A percentile compares a stretch with the other conserved stretches of the same genome.
Evolutionary conservation across 2,113 vertebrate species (phyloP).

Genomic region (Mirounga angustirostris): DNA sequence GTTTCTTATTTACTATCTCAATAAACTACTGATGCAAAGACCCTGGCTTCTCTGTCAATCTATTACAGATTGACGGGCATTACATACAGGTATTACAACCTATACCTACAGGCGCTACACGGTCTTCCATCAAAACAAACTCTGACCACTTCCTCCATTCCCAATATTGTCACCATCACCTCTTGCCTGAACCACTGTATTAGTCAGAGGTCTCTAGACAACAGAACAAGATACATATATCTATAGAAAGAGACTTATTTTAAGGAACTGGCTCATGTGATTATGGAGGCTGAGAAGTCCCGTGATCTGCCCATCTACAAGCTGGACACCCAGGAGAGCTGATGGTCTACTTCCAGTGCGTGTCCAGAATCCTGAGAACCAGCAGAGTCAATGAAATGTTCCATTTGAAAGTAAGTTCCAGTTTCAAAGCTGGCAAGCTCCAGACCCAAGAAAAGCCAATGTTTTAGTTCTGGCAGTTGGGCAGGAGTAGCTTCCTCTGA

Average conservation of each 20-base stretch:
- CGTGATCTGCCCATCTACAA: background rate
- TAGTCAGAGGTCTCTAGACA: background rate
- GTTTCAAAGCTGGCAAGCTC: background rate
- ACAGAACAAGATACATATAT: background rate
- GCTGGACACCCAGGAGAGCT: background rate
- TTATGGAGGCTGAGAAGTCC: background rate
- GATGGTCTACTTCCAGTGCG: background rate
- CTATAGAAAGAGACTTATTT: background rate
- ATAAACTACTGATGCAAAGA: background rate
- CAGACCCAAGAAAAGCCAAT: background rate
- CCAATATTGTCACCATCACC: background rate
- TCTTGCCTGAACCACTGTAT: background rate
- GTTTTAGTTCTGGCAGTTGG: background rate
- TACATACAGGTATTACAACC: no score
- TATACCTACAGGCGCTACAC: background rate
- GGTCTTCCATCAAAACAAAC: background rate
- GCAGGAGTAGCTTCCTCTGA: background rate
- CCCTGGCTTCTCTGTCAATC: background rate
- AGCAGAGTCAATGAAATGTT: background rate
- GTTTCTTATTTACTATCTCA: background rate
- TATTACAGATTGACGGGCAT: background rate
- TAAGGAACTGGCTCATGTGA: background rate
- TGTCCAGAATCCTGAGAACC: background rate
- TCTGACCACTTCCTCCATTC: background rate
- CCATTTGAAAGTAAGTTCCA: background rate